Conservation (phyloP, 2,113 vertebrate species). For the Leptobrachium leishanense region DNA sequence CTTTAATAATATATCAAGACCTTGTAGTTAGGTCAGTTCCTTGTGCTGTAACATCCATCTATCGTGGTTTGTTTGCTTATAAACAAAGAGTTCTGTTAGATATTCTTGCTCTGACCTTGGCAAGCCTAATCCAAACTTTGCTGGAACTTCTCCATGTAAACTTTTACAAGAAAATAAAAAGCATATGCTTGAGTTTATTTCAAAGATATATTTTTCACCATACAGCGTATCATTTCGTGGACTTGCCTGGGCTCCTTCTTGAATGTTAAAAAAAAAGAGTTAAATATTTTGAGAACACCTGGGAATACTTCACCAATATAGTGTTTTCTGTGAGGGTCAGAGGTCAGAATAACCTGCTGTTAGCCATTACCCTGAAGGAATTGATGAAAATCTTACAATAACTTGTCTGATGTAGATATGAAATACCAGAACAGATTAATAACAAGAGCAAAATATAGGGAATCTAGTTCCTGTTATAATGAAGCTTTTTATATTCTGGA, state of each 20-base stretch:
- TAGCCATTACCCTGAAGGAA: conserved; percentile 46
- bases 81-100: conserved; percentile 9
- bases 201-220: conserved; percentile 41
- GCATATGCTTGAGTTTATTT: conserved; percentile 40
- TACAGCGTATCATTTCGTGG: conserved; percentile 35
- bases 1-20: too few relatives aligned
- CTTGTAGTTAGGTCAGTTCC: background rate
- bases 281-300: conserved; percentile 39
- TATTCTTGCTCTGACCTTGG: conserved; percentile 27
- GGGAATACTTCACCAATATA: conserved; percentile 37
- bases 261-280: conserved; percentile 30
- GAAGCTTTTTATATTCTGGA: conserved; percentile 19
- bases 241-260: conserved; percentile 34
- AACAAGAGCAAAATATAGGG: conserved; percentile 32
- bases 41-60: too few relatives aligned
- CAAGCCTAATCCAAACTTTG: conserved; percentile 39
- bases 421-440: conserved; percentile 48
- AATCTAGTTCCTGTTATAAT: conserved; percentile 21
- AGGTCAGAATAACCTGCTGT: conserved; percentile 44
- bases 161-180: conserved; percentile 47
- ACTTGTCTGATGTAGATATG: conserved; percentile 45
- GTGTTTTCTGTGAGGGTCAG: conserved; percentile 45
- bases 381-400: conserved; percentile 49
- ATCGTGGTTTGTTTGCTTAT: background rate
- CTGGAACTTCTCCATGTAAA: conserved; percentile 46